Conservation (phyloP, 2,113 vertebrate genomes). For the Seriola quinqueradiata region DNA sequence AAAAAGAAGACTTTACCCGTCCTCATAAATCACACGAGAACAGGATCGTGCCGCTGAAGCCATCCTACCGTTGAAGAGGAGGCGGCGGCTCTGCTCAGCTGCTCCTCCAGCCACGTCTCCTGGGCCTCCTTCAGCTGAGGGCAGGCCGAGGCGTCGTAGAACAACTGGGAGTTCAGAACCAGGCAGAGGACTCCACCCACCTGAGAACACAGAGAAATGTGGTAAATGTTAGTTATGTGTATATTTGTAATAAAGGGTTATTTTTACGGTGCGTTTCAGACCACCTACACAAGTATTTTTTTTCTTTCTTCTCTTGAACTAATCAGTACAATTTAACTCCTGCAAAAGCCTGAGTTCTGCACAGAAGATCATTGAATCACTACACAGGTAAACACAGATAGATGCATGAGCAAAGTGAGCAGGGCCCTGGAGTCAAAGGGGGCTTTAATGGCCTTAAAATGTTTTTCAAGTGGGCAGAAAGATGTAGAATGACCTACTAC, state of each 20-base stretch:
- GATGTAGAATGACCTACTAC: not conserved
- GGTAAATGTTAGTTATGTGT: not conserved
- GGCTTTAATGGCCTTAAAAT: not conserved
- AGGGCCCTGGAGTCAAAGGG: not conserved
- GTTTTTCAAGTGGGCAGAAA: not conserved
- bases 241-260: not conserved
- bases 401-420: not conserved
- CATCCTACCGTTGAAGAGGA: slow-evolving; percentile 54
- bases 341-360: not conserved
- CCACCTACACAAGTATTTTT: not conserved
- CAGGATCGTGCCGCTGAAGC: not conserved
- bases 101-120: slow-evolving; percentile 90
- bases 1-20: not conserved
- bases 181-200: slow-evolving; percentile 93
- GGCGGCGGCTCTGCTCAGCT: slow-evolving; percentile 83
- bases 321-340: not conserved
- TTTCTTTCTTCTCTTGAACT: not conserved
- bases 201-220: slow-evolving; percentile 48
- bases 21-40: slow-evolving; percentile 13
- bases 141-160: slow-evolving; percentile 89
- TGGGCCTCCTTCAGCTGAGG: slow-evolving; percentile 88
- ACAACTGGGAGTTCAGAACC: slow-evolving; percentile 96
- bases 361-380: not conserved
- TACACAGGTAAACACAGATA: no score
- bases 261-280: not conserved